Evolutionary conservation across 2,113 vertebrate genomes (phyloP).

Genomic region (Perca fluviatilis): DNA sequence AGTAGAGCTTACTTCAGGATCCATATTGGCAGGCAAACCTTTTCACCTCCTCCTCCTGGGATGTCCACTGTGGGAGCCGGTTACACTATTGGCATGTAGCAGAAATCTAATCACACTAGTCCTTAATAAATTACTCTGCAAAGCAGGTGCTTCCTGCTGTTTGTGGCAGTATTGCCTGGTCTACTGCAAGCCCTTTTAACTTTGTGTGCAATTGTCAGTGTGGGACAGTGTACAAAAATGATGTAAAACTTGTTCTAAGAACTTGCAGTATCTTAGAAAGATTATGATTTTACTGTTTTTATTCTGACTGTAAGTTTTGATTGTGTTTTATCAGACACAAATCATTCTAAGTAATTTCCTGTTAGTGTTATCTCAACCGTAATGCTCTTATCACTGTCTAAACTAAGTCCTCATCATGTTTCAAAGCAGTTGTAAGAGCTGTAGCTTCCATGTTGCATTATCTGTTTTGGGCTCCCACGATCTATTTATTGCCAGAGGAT

Average conservation of each 20-base stretch:
- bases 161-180: slow-evolving; percentile 17
- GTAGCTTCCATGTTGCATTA: slow-evolving; percentile 35
- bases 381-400: background rate
- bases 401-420: background rate
- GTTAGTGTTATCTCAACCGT: background rate
- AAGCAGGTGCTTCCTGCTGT: slow-evolving; percentile 72
- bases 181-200: slow-evolving; percentile 1
- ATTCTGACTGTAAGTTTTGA: background rate
- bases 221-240: background rate
- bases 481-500: slow-evolving; percentile 62
- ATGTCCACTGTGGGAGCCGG: slow-evolving; percentile 61
- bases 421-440: slow-evolving; percentile 31
- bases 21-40: slow-evolving; percentile 36
- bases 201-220: background rate
- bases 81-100: slow-evolving; percentile 80
- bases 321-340: background rate
- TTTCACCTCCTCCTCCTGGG: slow-evolving; percentile 57
- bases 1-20: slow-evolving; percentile 35
- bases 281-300: background rate
- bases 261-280: background rate
- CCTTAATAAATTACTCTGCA: slow-evolving; percentile 73
- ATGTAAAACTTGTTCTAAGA: background rate
- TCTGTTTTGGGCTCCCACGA: slow-evolving; percentile 26
- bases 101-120: slow-evolving; percentile 74
- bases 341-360: background rate